A percentile compares a stretch with the other conserved stretches of the same genome.
Conservation (phyloP, 2,113 vertebrate genomes). For the Odocoileus virginianus region DNA sequence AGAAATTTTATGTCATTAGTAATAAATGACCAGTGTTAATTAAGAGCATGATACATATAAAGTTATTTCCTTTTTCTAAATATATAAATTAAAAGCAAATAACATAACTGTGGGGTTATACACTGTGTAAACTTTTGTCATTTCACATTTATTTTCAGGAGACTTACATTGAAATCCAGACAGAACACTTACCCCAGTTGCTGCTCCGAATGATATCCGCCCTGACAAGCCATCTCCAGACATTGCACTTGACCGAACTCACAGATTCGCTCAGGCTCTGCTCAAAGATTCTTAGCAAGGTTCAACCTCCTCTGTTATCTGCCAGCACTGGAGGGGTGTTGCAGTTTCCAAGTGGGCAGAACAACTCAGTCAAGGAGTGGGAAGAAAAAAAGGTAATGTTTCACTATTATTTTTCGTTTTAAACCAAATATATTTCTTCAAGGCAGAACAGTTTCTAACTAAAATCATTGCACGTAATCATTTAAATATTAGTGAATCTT, state of each 20-base stretch:
- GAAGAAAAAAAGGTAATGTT: slow-evolving; percentile 88
- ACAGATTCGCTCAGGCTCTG: slow-evolving; percentile 95
- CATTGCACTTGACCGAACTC: slow-evolving; percentile 90
- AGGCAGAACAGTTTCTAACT: neutral
- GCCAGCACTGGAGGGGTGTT: slow-evolving; percentile 79
- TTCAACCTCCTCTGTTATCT: slow-evolving; percentile 94
- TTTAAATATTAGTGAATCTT: neutral
- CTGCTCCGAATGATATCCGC: slow-evolving; percentile 95
- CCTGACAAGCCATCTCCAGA: slow-evolving; percentile 90
- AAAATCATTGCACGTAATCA: neutral
- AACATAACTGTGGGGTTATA: neutral
- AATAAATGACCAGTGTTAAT: slow-evolving; percentile 24
- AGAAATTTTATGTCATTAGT: slow-evolving; percentile 29
- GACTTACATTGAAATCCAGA: slow-evolving; percentile 99
- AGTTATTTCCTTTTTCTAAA: neutral
- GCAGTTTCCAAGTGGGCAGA: slow-evolving; percentile 81
- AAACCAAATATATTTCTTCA: neutral
- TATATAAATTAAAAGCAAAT: neutral
- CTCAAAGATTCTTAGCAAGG: slow-evolving; percentile 99
- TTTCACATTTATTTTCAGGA: slow-evolving; percentile 83
- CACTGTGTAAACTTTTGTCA: neutral
- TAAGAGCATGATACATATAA: slow-evolving; percentile 62
- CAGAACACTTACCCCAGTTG: slow-evolving; percentile 96
- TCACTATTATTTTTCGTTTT: neutral
- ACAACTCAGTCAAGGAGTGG: slow-evolving; percentile 81